phyloP scores from a whole-genome alignment of 2,888 invertebrate genomes.

The Ellobium chinense region DNA sequence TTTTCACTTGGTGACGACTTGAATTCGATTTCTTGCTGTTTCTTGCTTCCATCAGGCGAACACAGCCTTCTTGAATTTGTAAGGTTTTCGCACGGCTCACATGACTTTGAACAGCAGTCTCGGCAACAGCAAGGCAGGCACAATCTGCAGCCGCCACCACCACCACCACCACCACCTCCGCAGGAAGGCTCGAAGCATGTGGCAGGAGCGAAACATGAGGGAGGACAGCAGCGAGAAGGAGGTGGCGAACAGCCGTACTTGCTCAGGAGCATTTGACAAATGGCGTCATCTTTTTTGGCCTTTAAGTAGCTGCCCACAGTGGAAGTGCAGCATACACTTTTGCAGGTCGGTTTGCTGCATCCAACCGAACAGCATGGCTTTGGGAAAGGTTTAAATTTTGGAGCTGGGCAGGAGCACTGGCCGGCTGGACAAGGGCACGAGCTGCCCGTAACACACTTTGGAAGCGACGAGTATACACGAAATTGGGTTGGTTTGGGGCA shows the following conservation, averaged over 20 bases:
- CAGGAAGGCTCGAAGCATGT: not conserved
- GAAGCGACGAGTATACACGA: not conserved
- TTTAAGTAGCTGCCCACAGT: slow-evolving; percentile 10
- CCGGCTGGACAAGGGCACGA: slow-evolving; percentile 21
- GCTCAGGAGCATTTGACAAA: slow-evolving; percentile 16
- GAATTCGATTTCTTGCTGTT: not conserved
- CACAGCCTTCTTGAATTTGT: slow-evolving; percentile 26
- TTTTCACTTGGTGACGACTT: slow-evolving; percentile 7
- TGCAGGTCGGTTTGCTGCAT: not conserved
- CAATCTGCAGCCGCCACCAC: slow-evolving; percentile 9
- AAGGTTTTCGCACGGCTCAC: slow-evolving; percentile 7
- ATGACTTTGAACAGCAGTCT: no score
- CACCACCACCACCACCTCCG: not conserved
- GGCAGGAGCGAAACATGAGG: not conserved
- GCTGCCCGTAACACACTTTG: slow-evolving; percentile 1
- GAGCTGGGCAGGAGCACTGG: not conserved
- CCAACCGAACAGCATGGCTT: not conserved
- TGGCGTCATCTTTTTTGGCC: slow-evolving; percentile 1
- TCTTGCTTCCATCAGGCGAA: not conserved
- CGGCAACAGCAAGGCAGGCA: not conserved
- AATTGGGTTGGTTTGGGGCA: not conserved
- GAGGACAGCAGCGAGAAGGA: not conserved
- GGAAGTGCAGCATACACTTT: not conserved
- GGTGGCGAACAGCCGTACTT: slow-evolving; percentile 20
- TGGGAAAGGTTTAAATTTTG: not conserved